Evolutionary conservation across 2,113 vertebrate species (phyloP).

Genomic region (Ammodramus savannarum): DNA sequence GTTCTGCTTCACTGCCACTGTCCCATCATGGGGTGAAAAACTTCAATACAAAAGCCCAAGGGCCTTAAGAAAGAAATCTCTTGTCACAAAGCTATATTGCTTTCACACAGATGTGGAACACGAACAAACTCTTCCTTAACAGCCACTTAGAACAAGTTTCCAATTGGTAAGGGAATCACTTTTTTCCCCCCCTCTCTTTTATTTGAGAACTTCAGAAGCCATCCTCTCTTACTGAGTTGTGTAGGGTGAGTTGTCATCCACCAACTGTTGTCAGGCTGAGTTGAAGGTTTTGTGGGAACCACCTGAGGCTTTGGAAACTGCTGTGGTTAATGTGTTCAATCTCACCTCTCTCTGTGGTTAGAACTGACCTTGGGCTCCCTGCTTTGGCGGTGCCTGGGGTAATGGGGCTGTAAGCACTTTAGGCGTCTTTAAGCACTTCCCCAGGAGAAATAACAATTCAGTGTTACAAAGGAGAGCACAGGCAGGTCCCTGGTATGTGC

Average conservation of each 20-base stretch:
- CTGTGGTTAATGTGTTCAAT: background rate
- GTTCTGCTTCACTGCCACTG: background rate
- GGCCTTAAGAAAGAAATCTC: background rate
- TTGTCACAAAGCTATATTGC: background rate
- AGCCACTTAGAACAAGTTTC: background rate
- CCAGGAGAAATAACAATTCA: background rate
- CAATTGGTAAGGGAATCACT: background rate
- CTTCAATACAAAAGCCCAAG: background rate
- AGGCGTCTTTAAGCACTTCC: background rate
- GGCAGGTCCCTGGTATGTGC: background rate
- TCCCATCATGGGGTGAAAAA: background rate
- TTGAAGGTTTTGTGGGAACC: background rate
- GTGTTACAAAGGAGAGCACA: background rate
- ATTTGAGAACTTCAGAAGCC: background rate
- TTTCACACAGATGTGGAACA: background rate
- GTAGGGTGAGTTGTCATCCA: rapidly evolving
- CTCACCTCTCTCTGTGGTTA: background rate
- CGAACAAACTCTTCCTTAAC: background rate
- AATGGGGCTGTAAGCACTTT: background rate
- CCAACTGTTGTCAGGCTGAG: background rate
- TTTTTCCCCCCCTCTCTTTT: background rate
- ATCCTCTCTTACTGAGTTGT: background rate
- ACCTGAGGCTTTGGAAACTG: background rate
- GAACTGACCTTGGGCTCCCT: background rate
- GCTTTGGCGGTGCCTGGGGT: background rate